A percentile compares a stretch with the other conserved stretches of the same genome.
Conservation (phyloP, 1,140 invertebrate genomes). For the Atta colombica region DNA sequence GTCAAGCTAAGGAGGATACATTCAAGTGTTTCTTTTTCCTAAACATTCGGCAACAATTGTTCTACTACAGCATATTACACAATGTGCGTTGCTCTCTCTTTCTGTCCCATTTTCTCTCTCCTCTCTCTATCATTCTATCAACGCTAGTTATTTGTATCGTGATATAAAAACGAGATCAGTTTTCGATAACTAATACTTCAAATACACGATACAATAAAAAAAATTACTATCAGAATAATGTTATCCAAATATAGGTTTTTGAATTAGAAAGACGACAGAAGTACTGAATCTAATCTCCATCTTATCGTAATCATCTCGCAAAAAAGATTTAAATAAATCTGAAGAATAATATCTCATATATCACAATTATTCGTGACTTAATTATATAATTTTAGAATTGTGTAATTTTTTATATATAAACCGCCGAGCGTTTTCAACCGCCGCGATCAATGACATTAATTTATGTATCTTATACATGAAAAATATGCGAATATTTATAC, state of each 20-base stretch:
- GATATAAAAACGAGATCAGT: conserved; percentile 1
- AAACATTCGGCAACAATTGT: conserved; percentile 7
- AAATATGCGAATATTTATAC: background rate
- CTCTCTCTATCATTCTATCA: background rate
- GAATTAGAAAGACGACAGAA: background rate
- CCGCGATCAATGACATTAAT: background rate
- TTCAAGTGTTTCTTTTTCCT: background rate
- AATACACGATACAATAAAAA: conserved; percentile 25
- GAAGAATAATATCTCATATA: background rate
- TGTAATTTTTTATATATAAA: background rate
- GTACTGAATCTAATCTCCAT: background rate
- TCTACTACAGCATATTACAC: background rate
- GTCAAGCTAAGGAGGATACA: conserved; percentile 36
- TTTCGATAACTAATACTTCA: background rate
- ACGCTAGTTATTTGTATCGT: background rate
- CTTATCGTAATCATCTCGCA: background rate
- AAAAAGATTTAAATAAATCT: conserved; percentile 17
- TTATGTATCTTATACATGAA: background rate
- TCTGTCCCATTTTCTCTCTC: background rate
- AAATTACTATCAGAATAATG: background rate
- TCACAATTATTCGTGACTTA: background rate
- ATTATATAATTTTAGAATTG: background rate
- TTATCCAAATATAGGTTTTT: background rate
- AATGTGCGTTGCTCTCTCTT: background rate
- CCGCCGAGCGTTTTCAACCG: background rate